These are phyloP conservation scores for Drosophila pallidifrons DNA, from an alignment of 1,140 invertebrate species.

Conservation along the genomic window DNA sequence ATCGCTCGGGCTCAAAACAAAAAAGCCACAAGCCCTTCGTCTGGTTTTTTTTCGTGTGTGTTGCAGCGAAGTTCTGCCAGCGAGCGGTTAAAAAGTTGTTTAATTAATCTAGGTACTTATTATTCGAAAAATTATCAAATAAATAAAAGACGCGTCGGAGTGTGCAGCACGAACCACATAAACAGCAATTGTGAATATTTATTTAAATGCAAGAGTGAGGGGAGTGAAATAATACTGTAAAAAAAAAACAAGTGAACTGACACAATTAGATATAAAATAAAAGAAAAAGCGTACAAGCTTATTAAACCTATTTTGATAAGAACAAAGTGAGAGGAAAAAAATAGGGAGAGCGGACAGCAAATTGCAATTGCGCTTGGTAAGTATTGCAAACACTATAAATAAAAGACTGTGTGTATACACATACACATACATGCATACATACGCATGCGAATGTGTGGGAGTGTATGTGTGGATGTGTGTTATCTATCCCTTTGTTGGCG, in stretches of 20 bases:
- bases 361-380: conserved; percentile 43
- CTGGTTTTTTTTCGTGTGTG: conserved; percentile 36
- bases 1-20: conserved; percentile 41
- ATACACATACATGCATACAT: background rate
- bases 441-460: background rate
- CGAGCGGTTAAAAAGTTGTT: conserved; percentile 33
- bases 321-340: conserved; percentile 1
- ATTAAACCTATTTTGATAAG: conserved; percentile 33
- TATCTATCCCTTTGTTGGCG: conserved; percentile 50
- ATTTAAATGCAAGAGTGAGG: background rate
- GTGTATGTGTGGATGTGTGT: conserved; percentile 24
- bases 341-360: conserved; percentile 5
- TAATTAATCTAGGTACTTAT: conserved; percentile 26
- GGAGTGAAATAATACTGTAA: background rate
- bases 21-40: conserved; percentile 21
- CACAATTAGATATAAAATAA: conserved; percentile 2
- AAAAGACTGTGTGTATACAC: conserved; percentile 20
- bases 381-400: conserved; percentile 34
- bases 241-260: background rate
- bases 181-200: background rate
- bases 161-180: background rate
- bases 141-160: background rate
- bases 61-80: conserved; percentile 44
- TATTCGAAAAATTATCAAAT: conserved; percentile 16
- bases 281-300: background rate